A percentile compares a stretch with the other conserved stretches of the same genome.
These are phyloP conservation scores for Eurypyga helias DNA, from an alignment of 2,113 vertebrate genomes.

Conservation along the genomic window DNA sequence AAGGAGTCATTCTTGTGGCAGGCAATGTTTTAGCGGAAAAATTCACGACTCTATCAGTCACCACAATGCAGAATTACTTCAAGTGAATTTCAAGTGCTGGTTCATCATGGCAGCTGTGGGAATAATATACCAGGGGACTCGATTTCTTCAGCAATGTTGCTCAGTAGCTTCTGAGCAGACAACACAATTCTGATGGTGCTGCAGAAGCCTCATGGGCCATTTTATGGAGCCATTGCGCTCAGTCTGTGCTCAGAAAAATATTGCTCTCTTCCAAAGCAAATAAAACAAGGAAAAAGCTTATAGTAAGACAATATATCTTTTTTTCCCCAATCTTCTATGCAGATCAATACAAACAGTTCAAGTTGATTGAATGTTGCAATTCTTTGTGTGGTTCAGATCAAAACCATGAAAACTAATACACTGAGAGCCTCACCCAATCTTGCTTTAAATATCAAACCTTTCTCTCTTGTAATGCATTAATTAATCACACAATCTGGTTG, in stretches of 20 bases:
- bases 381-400: conserved; percentile 14
- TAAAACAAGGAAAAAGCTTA: conserved; percentile 41
- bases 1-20: not conserved
- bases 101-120: conserved; percentile 11
- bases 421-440: not conserved
- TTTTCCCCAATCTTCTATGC: not conserved
- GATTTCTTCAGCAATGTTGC: conserved; percentile 28
- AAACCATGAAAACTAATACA: conserved; percentile 13
- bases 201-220: conserved; percentile 13
- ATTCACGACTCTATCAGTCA: not conserved
- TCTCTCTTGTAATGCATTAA: not conserved
- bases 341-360: conserved; percentile 58
- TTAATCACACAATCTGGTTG: not conserved
- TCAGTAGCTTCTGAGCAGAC: conserved; percentile 6
- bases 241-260: conserved; percentile 39
- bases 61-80: conserved; percentile 6
- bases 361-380: conserved; percentile 27
- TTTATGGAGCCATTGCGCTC: conserved; percentile 31
- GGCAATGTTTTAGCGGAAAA: not conserved
- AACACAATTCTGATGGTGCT: not conserved
- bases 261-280: conserved; percentile 45
- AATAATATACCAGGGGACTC: conserved; percentile 40
- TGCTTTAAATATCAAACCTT: conserved; percentile 1
- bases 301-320: conserved; percentile 43
- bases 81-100: conserved; percentile 7